Base-by-base conservation (phyloP, 2,113 vertebrate genomes). In the Trichomycterus rosablanca region DNA sequence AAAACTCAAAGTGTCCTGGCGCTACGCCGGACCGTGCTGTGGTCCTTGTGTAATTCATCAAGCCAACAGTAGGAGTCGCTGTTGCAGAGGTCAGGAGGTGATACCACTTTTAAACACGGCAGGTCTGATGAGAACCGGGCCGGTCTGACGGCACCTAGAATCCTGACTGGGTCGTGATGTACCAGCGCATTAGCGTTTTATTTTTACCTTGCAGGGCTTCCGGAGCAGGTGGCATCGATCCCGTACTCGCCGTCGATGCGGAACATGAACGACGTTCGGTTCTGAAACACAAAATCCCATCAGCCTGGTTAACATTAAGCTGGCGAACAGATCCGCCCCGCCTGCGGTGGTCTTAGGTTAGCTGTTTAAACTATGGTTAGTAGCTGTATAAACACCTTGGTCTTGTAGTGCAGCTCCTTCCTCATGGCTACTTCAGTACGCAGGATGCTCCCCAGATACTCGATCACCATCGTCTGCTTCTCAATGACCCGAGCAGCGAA, bases 381-480 rank as follows among this genome's bases (percentile, higher is more conserved):
- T 23, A 40, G 8, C 9, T 18, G 49, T n/a, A 40, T n/a, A 40
- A 20, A 0, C 80, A 96, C 95, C 91, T 94, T 92, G 65, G 91
- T 86, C 66, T 92, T 92, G 16, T 98, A 98, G 7, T 87, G 84
- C 72, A 92, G 94, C 82, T 94, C 91, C 34, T 95, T 96, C 46
- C 92, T 86, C 88, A 92, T 88, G 43, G 95, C 95, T 0, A 97
- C 96, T 78, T 98, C 95, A 1, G 96, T 95, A 5, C 96, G 91
- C 63, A 98, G 94, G 72, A 98, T 82, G 0, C 93, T 95, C 77
- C 96, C 96, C 0, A 94, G 95, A 63, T 98, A 98, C 66, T 98
- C 96, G 9, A 98, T 98, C 81, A 97, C 90, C 96, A 98, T 98
- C 30, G 93, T 95, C 88, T 96, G 93, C 86, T 97, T 98, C 82